A percentile compares a stretch with the other conserved stretches of the same genome.
phyloP scores from a whole-genome alignment of 2,797 vertebrate genomes.

The Acomys russatus region DNA sequence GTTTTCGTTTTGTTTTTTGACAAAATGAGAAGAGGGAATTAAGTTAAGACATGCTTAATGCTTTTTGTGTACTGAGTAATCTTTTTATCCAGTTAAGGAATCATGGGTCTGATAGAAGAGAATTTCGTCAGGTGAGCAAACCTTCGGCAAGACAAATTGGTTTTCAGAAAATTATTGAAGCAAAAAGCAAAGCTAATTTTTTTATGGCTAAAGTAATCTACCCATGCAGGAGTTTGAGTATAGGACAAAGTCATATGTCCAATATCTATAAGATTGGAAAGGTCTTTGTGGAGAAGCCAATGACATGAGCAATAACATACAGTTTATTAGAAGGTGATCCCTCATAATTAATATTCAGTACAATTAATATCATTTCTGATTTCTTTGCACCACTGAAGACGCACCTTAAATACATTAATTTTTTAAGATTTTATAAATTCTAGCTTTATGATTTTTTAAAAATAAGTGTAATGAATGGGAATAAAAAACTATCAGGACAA shows the following conservation, averaged over 20 bases:
- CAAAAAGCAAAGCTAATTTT: not conserved
- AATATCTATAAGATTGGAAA: conserved; percentile 1
- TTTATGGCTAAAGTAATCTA: not conserved
- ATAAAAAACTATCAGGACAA: conserved; percentile 10
- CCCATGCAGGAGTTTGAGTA: not conserved
- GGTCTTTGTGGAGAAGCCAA: not conserved
- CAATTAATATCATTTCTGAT: not conserved
- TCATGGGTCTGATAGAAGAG: not conserved
- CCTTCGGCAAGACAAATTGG: not conserved
- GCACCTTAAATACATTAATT: not conserved
- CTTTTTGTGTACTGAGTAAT: not conserved
- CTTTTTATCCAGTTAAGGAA: not conserved
- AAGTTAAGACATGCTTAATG: not conserved
- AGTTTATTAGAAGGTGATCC: not conserved
- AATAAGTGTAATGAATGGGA: conserved; percentile 38
- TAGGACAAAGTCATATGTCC: not conserved
- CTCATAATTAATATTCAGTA: not conserved
- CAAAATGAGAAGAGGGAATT: not conserved
- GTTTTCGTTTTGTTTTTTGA: not conserved
- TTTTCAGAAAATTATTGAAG: not conserved
- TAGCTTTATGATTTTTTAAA: conserved; percentile 14
- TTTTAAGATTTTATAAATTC: not conserved
- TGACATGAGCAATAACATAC: not conserved
- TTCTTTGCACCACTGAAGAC: not conserved
- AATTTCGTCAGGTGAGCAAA: not conserved